A percentile compares a stretch with the other conserved stretches of the same genome.
Conservation (phyloP, 2,888 invertebrate species). For the Deilephila porcellus region DNA sequence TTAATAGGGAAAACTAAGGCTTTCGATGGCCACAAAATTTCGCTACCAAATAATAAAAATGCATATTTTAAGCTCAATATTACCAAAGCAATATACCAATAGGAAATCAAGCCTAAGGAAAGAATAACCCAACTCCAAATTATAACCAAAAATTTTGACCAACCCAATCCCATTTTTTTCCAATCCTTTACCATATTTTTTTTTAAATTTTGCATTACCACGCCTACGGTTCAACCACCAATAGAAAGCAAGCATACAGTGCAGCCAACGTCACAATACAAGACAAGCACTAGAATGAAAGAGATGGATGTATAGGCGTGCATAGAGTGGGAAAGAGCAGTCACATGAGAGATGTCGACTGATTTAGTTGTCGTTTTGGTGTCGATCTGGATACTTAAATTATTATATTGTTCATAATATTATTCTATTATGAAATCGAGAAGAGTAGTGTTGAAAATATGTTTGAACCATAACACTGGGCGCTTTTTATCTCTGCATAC, state of each 20-base stretch:
- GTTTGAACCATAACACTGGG: too few species aligned
- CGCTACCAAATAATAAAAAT: background rate
- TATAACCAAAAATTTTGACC: background rate
- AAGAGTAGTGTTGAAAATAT: too few species aligned
- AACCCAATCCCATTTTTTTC: slow-evolving; percentile 8
- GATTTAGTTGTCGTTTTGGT: slow-evolving; percentile 55
- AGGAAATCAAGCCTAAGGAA: background rate
- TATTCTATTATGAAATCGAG: too few species aligned
- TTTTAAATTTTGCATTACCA: slow-evolving; percentile 4
- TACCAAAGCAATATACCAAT: background rate
- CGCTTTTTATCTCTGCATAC: too few species aligned
- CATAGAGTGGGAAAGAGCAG: slow-evolving; percentile 66
- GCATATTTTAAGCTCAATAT: background rate
- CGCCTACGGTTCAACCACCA: slow-evolving; percentile 37
- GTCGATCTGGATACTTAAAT: slow-evolving; percentile 50
- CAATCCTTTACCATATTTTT: background rate
- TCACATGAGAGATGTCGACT: slow-evolving; percentile 83
- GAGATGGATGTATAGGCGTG: slow-evolving; percentile 68
- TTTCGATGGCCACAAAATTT: background rate
- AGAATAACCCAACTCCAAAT: background rate
- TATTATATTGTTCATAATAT: background rate
- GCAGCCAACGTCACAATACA: slow-evolving; percentile 45
- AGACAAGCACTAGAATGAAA: slow-evolving; percentile 52
- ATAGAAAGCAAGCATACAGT: slow-evolving; percentile 52
- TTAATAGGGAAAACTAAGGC: background rate